Percentiles rank a stretch among this genome's conserved stretches.
Conservation (phyloP, 1,140 invertebrate genomes). For the Schlechtendalia chinensis region DNA sequence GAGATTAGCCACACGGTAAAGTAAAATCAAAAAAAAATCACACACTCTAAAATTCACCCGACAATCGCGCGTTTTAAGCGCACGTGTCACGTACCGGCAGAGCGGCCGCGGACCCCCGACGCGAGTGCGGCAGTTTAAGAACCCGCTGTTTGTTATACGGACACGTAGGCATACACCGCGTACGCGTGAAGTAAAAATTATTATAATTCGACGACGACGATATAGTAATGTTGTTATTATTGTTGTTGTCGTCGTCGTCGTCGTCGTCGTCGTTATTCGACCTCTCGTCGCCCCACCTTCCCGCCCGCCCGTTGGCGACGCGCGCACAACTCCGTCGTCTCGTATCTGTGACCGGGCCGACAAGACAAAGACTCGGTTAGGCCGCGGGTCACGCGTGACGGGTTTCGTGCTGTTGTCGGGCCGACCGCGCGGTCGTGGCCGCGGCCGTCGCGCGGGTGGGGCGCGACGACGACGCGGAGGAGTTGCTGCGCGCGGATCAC, state of each 20-base stretch:
- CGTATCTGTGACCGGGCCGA: slow-evolving; percentile 1
- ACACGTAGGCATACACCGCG: background rate
- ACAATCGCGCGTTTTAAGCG: too few species aligned
- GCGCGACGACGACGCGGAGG: background rate
- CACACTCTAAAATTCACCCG: too few species aligned
- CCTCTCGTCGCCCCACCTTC: background rate
- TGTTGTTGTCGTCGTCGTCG: background rate
- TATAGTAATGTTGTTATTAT: background rate
- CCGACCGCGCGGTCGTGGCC: background rate
- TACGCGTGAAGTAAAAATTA: background rate
- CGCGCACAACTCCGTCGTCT: background rate
- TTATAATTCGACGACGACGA: background rate
- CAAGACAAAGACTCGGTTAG: slow-evolving; percentile 49
- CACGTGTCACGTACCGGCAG: too few species aligned
- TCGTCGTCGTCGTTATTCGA: background rate
- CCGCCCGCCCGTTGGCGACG: background rate
- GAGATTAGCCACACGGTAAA: too few species aligned
- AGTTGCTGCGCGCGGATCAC: slow-evolving; percentile 5
- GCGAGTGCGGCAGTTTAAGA: too few species aligned
- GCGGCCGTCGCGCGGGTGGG: background rate
- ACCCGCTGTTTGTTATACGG: too few species aligned
- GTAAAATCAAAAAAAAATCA: too few species aligned
- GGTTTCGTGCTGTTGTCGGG: slow-evolving; percentile 32
- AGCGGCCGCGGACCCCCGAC: too few species aligned
- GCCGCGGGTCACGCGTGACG: slow-evolving; percentile 46